Base-by-base conservation (phyloP, 2,113 vertebrate genomes). In the Rhinolophus ferrumequinum region DNA sequence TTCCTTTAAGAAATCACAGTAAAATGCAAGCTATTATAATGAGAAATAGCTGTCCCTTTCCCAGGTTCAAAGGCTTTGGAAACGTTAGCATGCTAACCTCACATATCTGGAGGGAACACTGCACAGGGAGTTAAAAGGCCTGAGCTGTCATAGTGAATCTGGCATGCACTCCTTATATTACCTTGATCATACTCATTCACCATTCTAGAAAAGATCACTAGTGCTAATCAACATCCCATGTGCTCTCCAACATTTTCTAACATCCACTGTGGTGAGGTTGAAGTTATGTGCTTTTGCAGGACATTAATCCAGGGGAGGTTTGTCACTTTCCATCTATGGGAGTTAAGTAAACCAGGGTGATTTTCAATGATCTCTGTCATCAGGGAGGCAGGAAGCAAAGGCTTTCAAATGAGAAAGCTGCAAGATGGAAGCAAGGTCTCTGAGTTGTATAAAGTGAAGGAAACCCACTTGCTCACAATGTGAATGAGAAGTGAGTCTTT, bases 1-100 rank as follows among this genome's bases (percentile, higher is more conserved):
- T 77, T 72, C 6, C 22, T 94, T 94, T 38, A 89, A 94, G 54
- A 83, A 93, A 66, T 79, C 33, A 95, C 50, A 79, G 47, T 86
- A 81, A 58, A 92, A 88, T 79, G 0, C 14, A 92, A 33, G 13
- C 8, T 75, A 22, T 79, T 82, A 16, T 47, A 76, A 21, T 86
- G 12, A 88, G 35, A 85, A 94, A 62, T 24, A 84, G 67, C 54
- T 76, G 15, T 24, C 1, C 35, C 30, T 94, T 83, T 56, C 4
- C 16, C 26, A 72, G 16, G 60, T 38, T 89, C 28, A 58, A 83
- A 79, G 24, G 1, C 33, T 85, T 95, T 84, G 6, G 33, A 60
- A 54, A 56, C 33, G 60, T 50, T 64, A 33, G 12, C 30, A 11
- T 94, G 22, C 64, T 30, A 80, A 60, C 12, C 8, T 26, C 47